phyloP scores from a whole-genome alignment of 2,888 invertebrate species.

The Polyommatus iphigenia region DNA sequence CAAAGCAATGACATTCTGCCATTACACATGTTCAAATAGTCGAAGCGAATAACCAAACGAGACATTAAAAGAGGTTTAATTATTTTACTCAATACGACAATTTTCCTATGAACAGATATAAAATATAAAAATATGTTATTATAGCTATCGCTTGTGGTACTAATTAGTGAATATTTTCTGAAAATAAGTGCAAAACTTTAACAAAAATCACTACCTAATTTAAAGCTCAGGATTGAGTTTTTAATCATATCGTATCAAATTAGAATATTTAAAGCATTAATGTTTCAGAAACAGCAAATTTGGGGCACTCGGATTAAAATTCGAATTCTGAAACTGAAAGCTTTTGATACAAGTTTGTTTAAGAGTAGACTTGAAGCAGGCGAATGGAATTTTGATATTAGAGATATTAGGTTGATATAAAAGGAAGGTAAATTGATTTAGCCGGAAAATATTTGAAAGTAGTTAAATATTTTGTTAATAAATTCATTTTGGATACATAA shows the following conservation, averaged over 20 bases:
- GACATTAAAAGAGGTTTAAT: neutral
- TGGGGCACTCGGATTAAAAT: slow-evolving; percentile 9
- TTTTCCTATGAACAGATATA: too few relatives aligned
- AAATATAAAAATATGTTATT: too few relatives aligned
- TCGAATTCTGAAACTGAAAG: slow-evolving; percentile 16
- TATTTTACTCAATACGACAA: too few relatives aligned
- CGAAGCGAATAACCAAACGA: neutral
- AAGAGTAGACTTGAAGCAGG: neutral
- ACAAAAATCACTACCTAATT: neutral
- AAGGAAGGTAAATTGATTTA: neutral
- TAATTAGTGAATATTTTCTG: neutral
- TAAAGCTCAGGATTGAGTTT: neutral
- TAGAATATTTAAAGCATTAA: slow-evolving; percentile 10
- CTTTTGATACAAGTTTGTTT: slow-evolving; percentile 14
- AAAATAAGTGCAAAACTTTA: too few relatives aligned
- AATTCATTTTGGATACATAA: neutral
- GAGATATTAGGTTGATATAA: neutral
- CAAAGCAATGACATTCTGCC: slow-evolving; percentile 17
- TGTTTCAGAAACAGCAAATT: neutral
- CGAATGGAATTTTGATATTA: slow-evolving; percentile 15
- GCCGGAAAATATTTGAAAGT: neutral
- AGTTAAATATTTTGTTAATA: neutral
- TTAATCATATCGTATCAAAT: neutral
- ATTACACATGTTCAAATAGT: neutral
- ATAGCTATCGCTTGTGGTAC: too few relatives aligned